Percentiles rank a stretch among this genome's conserved stretches.
Evolutionary conservation across 1,140 invertebrate species (phyloP).

Genomic region (Plectrocnemia conspersa): DNA sequence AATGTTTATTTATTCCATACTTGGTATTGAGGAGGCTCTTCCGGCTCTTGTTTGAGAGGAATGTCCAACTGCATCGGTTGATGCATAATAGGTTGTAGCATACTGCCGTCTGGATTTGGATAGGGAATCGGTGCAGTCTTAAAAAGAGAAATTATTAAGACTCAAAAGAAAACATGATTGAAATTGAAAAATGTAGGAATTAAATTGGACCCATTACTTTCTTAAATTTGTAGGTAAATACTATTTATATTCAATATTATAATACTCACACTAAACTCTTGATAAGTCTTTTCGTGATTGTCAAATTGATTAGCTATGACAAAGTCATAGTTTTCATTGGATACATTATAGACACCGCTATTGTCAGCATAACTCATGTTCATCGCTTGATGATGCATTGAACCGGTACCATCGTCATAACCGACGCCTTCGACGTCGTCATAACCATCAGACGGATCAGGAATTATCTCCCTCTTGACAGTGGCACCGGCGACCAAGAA

Average conservation of each 20-base stretch:
- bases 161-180: too few species aligned
- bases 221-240: background rate
- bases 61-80: slow-evolving; percentile 5
- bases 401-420: background rate
- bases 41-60: slow-evolving; percentile 28
- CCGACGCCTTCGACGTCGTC: slow-evolving; percentile 15
- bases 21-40: slow-evolving; percentile 29
- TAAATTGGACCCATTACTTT: too few species aligned
- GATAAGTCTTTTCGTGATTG: slow-evolving; percentile 10
- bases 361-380: slow-evolving; percentile 5
- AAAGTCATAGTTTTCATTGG: slow-evolving; percentile 16
- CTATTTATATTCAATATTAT: background rate
- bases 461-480: slow-evolving; percentile 29
- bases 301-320: slow-evolving; percentile 12
- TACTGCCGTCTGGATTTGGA: slow-evolving; percentile 5
- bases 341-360: background rate
- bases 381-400: slow-evolving; percentile 11
- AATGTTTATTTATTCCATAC: slow-evolving; percentile 12
- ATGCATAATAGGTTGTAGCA: too few species aligned
- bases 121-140: slow-evolving; percentile 7
- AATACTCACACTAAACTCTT: slow-evolving; percentile 17
- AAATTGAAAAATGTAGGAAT: too few species aligned
- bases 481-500: slow-evolving; percentile 56
- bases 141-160: background rate
- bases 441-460: slow-evolving; percentile 12